Evolutionary conservation across 1,140 invertebrate genomes (phyloP), one percentile per base, ranked within the genome.

Genomic region (Brachionus paranguensis): DNA sequence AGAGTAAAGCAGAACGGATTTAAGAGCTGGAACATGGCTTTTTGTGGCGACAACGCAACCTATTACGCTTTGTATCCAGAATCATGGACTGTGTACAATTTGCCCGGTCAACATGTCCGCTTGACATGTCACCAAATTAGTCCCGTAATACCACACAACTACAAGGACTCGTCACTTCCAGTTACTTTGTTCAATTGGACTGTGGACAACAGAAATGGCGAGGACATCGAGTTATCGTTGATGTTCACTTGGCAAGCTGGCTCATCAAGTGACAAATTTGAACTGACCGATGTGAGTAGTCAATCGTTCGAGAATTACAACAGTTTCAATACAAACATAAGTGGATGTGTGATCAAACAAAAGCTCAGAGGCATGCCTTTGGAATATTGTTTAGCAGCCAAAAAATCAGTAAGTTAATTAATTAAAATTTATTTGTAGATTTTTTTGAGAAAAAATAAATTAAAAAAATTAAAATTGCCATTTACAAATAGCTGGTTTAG

Each of bases 21-120:
- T 45, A 89, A 89, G 27, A 88, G 91, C 6, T 96, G 95, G 95
- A 92, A 93, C 86, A 95, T 93, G 91, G 92, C 79, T 20, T 87
- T 88, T 81, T 78, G 64, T 50, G 92, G 91, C 14, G 89, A 90
- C 3, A 91, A 93, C 86, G 95, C 93, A 86, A 90, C 91, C 85
- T 97, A 96, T 87, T 94, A 94, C 84, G 95, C 93, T 0, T 89
- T 98, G 1, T 97, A 95, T 90, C 96, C 95, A 0, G 91, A 94
- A 84, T 92, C 95, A 24, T 97, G 95, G 95, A 96, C 94, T 3
- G 93, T 93, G 84, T 96, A 94, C 89, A 91, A 94, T 87, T 92
- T 97, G 65, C 92, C 93, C 24, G 93, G 95, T 87, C 92, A 93
- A 86, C 92, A 93, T 17, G 89, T 97, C 11, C 92, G 92, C 86